A percentile compares a stretch with the other conserved stretches of the same genome.
Evolutionary conservation across 2,888 invertebrate genomes (phyloP).

Genomic region (Penaeus monodon): DNA sequence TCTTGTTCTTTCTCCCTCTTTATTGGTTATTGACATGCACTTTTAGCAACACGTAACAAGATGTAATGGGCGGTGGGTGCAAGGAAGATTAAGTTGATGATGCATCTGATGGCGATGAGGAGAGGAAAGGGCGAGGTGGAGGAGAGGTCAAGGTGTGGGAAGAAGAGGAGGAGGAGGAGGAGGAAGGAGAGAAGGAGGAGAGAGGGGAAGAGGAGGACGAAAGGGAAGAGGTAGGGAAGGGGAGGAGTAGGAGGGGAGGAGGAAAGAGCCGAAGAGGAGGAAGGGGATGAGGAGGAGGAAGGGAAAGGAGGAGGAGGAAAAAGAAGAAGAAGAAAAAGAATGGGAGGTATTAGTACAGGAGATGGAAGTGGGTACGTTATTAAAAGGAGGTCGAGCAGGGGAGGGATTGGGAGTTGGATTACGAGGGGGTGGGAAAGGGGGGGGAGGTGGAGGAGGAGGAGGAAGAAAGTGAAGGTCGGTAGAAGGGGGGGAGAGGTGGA

Average conservation of each 20-base stretch:
- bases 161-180: slow-evolving; percentile 1
- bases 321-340: no score
- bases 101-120: no score
- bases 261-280: not conserved
- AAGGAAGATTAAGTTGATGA: no score
- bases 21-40: not conserved
- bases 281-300: not conserved
- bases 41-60: not conserved
- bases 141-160: slow-evolving; percentile 6
- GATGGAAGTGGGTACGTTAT: no score
- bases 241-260: not conserved
- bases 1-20: not conserved
- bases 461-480: not conserved
- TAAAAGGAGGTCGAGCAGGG: not conserved
- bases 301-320: no score
- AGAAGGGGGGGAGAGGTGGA: not conserved
- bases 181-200: slow-evolving; percentile 6
- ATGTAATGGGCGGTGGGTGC: not conserved
- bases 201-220: not conserved
- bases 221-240: not conserved
- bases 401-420: not conserved
- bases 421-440: not conserved
- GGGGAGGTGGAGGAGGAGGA: no score
- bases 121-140: not conserved
- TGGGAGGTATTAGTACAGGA: no score